These are phyloP conservation scores for Pseudomyrmex concolor DNA, from an alignment of 1,140 invertebrate species.

Conservation along the genomic window DNA sequence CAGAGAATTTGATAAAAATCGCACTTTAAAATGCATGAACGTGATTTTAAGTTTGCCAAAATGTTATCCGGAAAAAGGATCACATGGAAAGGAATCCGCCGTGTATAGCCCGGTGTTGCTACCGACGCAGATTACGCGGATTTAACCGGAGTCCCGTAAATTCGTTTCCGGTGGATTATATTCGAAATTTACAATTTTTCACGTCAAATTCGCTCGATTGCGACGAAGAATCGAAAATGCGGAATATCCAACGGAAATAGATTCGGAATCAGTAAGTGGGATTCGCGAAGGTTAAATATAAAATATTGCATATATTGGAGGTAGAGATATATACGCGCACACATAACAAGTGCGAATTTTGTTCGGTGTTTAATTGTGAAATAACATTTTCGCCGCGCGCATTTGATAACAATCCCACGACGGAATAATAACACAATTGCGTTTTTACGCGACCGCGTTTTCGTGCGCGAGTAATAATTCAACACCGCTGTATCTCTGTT, in stretches of 20 bases:
- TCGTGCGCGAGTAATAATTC: background rate
- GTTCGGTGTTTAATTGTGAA: background rate
- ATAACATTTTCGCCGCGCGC: background rate
- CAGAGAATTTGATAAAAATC: background rate
- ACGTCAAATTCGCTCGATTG: background rate
- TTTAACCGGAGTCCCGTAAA: background rate
- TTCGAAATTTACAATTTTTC: background rate
- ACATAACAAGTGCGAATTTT: background rate
- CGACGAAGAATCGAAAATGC: background rate
- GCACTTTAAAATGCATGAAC: background rate
- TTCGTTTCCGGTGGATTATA: too few relatives aligned
- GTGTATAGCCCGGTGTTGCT: background rate
- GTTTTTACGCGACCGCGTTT: background rate
- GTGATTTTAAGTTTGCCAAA: slow-evolving; percentile 9
- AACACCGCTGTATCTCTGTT: background rate
- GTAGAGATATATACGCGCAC: too few relatives aligned
- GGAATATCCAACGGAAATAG: background rate
- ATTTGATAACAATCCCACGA: background rate
- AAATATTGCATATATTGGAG: background rate
- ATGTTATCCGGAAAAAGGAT: background rate
- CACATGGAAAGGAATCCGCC: background rate
- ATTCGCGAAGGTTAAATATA: background rate
- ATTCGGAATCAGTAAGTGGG: background rate
- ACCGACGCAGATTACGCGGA: background rate
- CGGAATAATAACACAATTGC: background rate